Percentiles rank a stretch among this genome's conserved stretches.
Evolutionary conservation across 1,140 invertebrate species (phyloP).

Genomic region (Mya arenaria): DNA sequence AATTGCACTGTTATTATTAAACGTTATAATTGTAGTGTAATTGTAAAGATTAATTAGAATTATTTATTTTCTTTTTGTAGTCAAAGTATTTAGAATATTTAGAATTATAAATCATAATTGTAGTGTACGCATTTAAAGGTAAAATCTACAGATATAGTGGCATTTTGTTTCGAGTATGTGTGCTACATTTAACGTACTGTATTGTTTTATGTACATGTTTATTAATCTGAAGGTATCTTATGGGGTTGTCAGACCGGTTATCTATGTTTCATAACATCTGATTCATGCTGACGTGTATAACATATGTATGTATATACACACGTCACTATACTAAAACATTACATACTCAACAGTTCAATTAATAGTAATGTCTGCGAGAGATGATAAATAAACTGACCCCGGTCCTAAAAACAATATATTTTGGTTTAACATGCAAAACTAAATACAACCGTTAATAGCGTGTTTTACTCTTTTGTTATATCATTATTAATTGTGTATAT

Average conservation of each 20-base stretch:
- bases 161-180: no score
- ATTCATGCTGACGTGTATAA: background rate
- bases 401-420: no score
- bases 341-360: conserved; percentile 17
- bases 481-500: no score
- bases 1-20: background rate
- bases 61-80: background rate
- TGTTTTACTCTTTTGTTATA: no score
- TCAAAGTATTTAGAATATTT: background rate
- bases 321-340: conserved; percentile 27
- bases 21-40: background rate
- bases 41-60: background rate
- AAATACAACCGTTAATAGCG: no score
- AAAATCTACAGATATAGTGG: background rate
- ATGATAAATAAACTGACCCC: background rate
- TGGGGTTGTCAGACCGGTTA: no score
- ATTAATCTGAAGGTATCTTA: background rate
- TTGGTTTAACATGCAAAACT: no score
- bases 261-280: background rate
- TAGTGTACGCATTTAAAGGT: background rate
- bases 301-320: background rate
- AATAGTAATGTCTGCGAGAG: conserved; percentile 40
- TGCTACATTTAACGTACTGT: background rate
- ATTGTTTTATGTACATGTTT: background rate
- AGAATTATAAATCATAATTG: background rate